Evolutionary conservation across 2,797 vertebrate genomes (phyloP).

Genomic region (Ctenochaetus hawaiiensis): DNA sequence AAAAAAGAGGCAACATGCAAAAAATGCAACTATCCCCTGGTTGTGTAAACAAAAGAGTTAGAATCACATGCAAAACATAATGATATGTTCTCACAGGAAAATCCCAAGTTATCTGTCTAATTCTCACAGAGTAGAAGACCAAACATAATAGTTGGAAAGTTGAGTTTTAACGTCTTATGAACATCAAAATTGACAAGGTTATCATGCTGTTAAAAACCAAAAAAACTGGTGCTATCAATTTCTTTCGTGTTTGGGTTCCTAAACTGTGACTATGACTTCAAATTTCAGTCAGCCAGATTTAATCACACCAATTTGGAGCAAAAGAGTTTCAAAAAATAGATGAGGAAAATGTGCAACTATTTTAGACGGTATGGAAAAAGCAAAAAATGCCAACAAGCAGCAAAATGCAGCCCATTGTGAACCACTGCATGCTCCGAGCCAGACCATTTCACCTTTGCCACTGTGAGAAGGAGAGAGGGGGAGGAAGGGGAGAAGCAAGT

Average conservation of each 20-base stretch:
- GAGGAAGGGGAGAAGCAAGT: constrained; percentile 95
- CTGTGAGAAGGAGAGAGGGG: constrained; percentile 87
- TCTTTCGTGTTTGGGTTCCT: constrained; percentile 21
- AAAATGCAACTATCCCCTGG: background rate
- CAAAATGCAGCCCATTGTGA: constrained; percentile 86
- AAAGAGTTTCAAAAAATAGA: constrained; percentile 45
- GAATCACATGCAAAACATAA: constrained; percentile 49
- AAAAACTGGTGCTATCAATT: constrained; percentile 21
- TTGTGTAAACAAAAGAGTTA: constrained; percentile 40
- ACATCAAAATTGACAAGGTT: constrained; percentile 35
- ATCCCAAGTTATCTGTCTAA: constrained; percentile 43
- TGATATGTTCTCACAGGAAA: constrained; percentile 10
- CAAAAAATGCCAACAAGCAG: constrained; percentile 89
- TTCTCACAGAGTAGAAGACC: constrained; percentile 56
- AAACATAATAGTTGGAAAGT: constrained; percentile 12
- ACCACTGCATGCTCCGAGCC: constrained; percentile 90
- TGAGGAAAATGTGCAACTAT: constrained; percentile 76
- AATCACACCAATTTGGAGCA: constrained; percentile 33
- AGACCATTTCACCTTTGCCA: constrained; percentile 96
- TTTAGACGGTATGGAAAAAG: constrained; percentile 88
- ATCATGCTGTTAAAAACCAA: constrained; percentile 64
- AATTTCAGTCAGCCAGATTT: constrained; percentile 45
- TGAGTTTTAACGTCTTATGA: constrained; percentile 12
- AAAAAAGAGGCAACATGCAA: background rate
- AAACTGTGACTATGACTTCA: constrained; percentile 22